phyloP scores from a whole-genome alignment of 2,113 vertebrate genomes.

The Mus musculus region GRCm39 chr6:141143001-141143500 shows the following conservation, averaged over 20 bases:
- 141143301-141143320: not conserved
- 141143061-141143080: not conserved
- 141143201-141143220: not conserved
- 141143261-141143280: not conserved
- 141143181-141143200: not conserved
- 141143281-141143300: not conserved
- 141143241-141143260: not conserved
- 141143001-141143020: not conserved
- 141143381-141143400: conserved; percentile 57
- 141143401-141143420: conserved; percentile 43
- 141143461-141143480: not conserved
- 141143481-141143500: not conserved
- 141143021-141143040: too few species aligned
- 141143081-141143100: not conserved
- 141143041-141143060: not conserved
- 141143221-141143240: not conserved
- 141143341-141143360: conserved; percentile 35
- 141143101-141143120: not conserved
- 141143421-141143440: not conserved
- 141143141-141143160: not conserved
- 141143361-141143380: conserved; percentile 59
- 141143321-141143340: not conserved
- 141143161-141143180: not conserved
- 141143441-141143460: not conserved
- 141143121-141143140: not conserved